phyloP scores from a whole-genome alignment of 2,888 invertebrate genomes.

The Andrena fulva region DNA sequence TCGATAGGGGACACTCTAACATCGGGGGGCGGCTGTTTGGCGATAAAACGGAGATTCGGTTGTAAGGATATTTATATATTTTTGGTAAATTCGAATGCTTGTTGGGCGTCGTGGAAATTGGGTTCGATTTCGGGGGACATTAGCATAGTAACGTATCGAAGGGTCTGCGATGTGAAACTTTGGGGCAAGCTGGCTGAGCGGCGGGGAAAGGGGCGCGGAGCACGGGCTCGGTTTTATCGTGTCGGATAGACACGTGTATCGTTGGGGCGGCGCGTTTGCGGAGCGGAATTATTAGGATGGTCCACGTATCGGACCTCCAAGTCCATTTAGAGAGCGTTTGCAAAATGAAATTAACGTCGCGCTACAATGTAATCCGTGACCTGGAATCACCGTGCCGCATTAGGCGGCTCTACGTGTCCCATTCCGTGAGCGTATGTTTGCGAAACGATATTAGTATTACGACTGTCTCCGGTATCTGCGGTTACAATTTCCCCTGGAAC shows the following conservation, averaged over 20 bases:
- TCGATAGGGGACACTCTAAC: constrained; percentile 2
- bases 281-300: constrained; percentile 56
- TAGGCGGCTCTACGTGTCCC: constrained; percentile 58
- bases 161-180: not conserved
- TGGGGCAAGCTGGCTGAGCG: not conserved
- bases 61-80: no score
- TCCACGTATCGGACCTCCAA: constrained; percentile 53
- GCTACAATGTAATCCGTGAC: constrained; percentile 66
- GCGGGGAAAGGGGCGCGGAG: not conserved
- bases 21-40: not conserved
- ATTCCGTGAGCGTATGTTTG: constrained; percentile 60
- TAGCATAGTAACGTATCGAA: not conserved
- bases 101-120: no score
- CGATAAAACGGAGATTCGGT: not conserved
- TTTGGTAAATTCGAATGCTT: no score
- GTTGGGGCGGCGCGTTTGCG: constrained; percentile 28
- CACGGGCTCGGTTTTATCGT: constrained; percentile 34
- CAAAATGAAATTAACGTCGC: constrained; percentile 66
- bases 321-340: constrained; percentile 61
- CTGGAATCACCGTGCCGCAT: constrained; percentile 62
- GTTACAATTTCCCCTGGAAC: constrained; percentile 48
- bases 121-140: not conserved
- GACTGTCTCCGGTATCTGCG: constrained; percentile 55
- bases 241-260: constrained; percentile 21
- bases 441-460: constrained; percentile 62